A percentile compares a stretch with the other conserved stretches of the same genome.
These are phyloP conservation scores for Zosterops japonicus DNA, from an alignment of 2,113 vertebrate species.

Conservation along the genomic window DNA sequence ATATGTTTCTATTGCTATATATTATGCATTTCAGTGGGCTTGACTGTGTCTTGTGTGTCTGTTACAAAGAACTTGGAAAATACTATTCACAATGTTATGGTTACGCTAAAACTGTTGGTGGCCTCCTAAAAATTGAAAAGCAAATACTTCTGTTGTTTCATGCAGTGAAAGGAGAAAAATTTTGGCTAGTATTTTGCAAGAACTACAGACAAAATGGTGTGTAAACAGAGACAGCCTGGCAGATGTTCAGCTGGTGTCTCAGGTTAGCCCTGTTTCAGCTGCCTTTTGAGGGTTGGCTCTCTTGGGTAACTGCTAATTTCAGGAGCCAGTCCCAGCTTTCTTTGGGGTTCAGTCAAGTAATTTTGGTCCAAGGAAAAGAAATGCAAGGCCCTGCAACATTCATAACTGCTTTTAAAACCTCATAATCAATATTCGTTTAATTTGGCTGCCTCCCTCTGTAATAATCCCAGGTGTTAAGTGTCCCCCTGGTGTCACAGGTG, in stretches of 20 bases:
- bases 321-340: not conserved
- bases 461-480: not conserved
- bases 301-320: not conserved
- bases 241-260: not conserved
- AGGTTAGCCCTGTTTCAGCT: not conserved
- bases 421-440: not conserved
- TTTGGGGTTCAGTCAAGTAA: not conserved
- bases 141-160: not conserved
- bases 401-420: not conserved
- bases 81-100: not conserved
- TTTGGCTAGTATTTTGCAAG: not conserved
- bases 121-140: not conserved
- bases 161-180: not conserved
- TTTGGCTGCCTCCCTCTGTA: not conserved
- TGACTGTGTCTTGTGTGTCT: not conserved
- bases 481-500: not conserved
- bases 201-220: not conserved
- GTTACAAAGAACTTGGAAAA: not conserved
- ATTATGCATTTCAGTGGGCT: not conserved
- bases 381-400: fast-evolving
- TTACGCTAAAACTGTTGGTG: not conserved
- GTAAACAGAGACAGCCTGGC: fast-evolving
- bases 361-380: not conserved
- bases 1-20: fast-evolving
- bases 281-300: not conserved